Percentiles rank a stretch among this genome's conserved stretches.
Conservation (phyloP, 2,888 invertebrate genomes). For the Pelosia muscerda region DNA sequence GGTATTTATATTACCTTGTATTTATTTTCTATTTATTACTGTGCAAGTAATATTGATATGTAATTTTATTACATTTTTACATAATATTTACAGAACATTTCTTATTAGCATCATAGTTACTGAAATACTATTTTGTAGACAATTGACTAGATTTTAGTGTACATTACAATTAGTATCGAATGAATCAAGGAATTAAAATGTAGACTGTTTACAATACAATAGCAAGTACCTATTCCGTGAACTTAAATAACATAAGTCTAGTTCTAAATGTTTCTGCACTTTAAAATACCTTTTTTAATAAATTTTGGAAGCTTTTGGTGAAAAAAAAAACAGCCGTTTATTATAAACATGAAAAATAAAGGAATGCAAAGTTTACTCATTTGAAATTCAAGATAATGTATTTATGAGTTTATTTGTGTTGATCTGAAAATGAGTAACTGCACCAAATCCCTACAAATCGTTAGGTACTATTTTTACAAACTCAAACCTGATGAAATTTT, state of each 20-base stretch:
- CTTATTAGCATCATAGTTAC: conserved; percentile 60
- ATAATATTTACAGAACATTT: conserved; percentile 49
- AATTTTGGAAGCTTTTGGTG: not conserved
- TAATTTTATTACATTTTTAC: conserved; percentile 40
- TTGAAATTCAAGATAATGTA: too few relatives aligned
- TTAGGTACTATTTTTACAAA: not conserved
- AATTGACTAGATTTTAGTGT: conserved; percentile 36
- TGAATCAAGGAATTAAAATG: conserved; percentile 33
- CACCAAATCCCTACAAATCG: not conserved
- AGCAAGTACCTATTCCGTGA: conserved; percentile 22
- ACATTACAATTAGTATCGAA: conserved; percentile 33
- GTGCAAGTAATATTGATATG: conserved; percentile 31
- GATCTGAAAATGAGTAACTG: not conserved
- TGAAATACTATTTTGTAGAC: conserved; percentile 62
- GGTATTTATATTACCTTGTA: conserved; percentile 18
- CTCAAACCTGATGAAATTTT: not conserved
- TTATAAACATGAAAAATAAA: too few relatives aligned
- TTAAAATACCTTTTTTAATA: not conserved
- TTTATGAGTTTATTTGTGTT: not conserved
- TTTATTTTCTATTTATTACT: conserved; percentile 34
- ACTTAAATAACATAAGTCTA: conserved; percentile 17
- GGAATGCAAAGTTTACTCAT: too few relatives aligned
- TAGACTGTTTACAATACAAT: conserved; percentile 44
- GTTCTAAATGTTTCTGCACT: not conserved
- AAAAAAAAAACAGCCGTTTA: not conserved